Evolutionary conservation across 2,113 vertebrate species (phyloP), one percentile per base, ranked within the genome.

Genomic region (Melanerpes formicivorus): DNA sequence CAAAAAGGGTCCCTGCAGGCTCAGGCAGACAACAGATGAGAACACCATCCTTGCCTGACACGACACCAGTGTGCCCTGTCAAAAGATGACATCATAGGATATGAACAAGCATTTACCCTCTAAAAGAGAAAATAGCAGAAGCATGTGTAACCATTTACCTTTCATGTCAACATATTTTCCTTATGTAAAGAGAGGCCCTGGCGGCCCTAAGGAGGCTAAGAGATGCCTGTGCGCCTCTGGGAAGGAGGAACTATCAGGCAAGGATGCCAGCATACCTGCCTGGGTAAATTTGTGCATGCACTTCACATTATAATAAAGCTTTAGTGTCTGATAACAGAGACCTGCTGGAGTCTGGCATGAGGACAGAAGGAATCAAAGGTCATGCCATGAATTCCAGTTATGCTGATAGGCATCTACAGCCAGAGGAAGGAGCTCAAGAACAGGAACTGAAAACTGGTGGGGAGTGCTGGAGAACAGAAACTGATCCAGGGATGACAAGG

Each of bases 381-480:
- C 93, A 78, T 87, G 92, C 94, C 93, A 92, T 87, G 95, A 95
- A 97, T 97, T 97, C 94, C 96, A 97, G 93, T 93, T 94, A 96
- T 96, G 96, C 82, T 93, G 95, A 97, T 95, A 96, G 89, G 88
- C 86, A 96, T 95, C 93, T 91, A 79, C 56, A 89, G 66, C n/a
- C 73, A 71, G 80, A 95, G 88, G 92, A 95, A 95, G 75, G 86
- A 96, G 82, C 85, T 91, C 89, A 84, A 83, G 94, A 93, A 94
- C 72, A 87, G 65, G 74, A 83, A 93, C 73, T 80, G 59, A 34
- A 78, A 90, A 84, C 63, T 79, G 46, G 34, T 83, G 56, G 14
- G 19, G 42, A 80, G 25, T 32, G 14, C 63, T 93, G 46, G 60
- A 92, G 94, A 84, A 82, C 50, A 94, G 77, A 77, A 95, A 62